These are phyloP conservation scores for Oryzias sinensis DNA, from an alignment of 2,797 vertebrate species.

Conservation along the genomic window DNA sequence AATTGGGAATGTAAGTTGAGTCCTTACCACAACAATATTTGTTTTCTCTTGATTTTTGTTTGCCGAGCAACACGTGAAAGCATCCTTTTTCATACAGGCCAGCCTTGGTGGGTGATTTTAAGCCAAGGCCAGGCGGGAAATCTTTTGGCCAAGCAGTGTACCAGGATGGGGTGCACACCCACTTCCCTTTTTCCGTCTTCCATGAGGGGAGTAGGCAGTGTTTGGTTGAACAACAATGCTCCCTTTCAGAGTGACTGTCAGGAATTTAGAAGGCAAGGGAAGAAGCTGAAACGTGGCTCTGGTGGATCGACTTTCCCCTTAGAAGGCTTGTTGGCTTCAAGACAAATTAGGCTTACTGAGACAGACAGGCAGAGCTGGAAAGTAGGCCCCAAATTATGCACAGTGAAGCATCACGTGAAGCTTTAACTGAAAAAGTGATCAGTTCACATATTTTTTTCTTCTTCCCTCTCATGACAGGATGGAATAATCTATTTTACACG, in stretches of 20 bases:
- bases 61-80: too few species aligned
- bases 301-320: conserved; percentile 52
- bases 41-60: too few species aligned
- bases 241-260: conserved; percentile 75
- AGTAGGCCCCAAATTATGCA: conserved; percentile 28
- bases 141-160: conserved; percentile 24
- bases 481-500: conserved; percentile 59
- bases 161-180: conserved; percentile 31
- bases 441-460: conserved; percentile 11
- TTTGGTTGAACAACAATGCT: conserved; percentile 70
- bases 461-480: conserved; percentile 29
- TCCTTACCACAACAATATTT: too few species aligned
- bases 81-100: conserved; percentile 4
- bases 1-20: too few species aligned
- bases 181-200: conserved; percentile 47
- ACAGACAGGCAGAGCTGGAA: conserved; percentile 15
- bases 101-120: conserved; percentile 12
- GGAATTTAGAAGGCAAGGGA: conserved; percentile 70
- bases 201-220: conserved; percentile 53
- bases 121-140: conserved; percentile 48
- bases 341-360: conserved; percentile 34
- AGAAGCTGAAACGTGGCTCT: conserved; percentile 60
- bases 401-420: conserved; percentile 10
- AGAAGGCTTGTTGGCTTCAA: conserved; percentile 32
- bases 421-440: conserved; percentile 13